These are phyloP conservation scores for Cephus spinipes DNA, from an alignment of 2,888 invertebrate species.

Conservation along the genomic window DNA sequence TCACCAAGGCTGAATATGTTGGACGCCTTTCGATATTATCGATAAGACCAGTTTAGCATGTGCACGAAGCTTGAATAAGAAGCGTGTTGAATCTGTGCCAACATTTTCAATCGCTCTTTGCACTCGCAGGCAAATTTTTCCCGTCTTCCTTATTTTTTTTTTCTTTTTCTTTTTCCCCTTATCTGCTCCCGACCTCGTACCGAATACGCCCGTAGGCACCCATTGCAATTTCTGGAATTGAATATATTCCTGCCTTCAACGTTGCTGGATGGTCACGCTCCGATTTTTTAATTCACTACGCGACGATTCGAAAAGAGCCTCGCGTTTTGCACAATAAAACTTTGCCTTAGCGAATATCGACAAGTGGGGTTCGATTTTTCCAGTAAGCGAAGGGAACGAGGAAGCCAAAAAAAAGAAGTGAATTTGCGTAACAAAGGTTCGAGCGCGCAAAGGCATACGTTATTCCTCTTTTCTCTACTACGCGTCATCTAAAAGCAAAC, in stretches of 20 bases:
- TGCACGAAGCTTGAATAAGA: constrained; percentile 51
- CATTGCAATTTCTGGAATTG: constrained; percentile 51
- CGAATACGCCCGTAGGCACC: constrained; percentile 37
- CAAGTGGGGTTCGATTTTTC: background rate
- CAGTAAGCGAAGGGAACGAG: too few relatives aligned
- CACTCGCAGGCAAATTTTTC: constrained; percentile 33
- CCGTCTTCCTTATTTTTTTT: constrained; percentile 14
- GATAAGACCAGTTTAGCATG: constrained; percentile 46
- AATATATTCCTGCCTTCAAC: constrained; percentile 51
- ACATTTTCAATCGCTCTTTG: constrained; percentile 58
- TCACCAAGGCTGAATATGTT: background rate
- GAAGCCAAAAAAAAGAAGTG: background rate
- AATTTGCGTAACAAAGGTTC: background rate
- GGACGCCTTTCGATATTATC: constrained; percentile 35
- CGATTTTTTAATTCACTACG: background rate
- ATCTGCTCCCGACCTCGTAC: constrained; percentile 16
- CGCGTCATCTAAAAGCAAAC: background rate
- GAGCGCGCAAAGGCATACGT: too few relatives aligned
- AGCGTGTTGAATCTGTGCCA: constrained; percentile 56
- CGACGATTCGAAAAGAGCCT: constrained; percentile 4
- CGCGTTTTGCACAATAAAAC: constrained; percentile 11
- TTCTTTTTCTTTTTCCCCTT: background rate
- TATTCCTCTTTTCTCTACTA: background rate
- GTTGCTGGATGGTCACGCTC: background rate
- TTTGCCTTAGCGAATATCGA: background rate